phyloP scores from a whole-genome alignment of 1,140 invertebrate genomes.

The Aphelinus certus region DNA sequence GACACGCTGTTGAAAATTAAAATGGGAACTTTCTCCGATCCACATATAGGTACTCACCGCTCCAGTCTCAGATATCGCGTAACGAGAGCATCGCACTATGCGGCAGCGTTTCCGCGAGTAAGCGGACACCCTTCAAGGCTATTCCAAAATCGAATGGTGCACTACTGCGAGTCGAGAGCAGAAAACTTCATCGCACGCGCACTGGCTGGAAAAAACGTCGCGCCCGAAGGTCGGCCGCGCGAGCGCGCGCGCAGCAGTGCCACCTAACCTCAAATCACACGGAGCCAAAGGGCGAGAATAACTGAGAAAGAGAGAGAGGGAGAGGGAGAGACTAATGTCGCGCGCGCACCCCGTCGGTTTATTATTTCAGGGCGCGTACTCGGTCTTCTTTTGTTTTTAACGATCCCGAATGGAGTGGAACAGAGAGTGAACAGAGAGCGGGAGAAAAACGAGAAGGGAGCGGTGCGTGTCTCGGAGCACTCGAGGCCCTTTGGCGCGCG shows the following conservation, averaged over 20 bases:
- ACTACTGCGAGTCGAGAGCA: neutral
- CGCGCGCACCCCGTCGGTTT: neutral
- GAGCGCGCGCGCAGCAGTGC: too few species aligned
- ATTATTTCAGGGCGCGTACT: neutral
- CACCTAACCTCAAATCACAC: constrained; percentile 27
- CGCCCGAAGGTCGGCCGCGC: neutral
- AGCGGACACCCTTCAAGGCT: neutral
- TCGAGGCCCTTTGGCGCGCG: constrained; percentile 20
- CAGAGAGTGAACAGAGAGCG: neutral
- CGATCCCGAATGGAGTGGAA: neutral
- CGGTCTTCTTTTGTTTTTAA: constrained; percentile 11
- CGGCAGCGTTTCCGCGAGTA: neutral
- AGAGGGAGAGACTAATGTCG: neutral
- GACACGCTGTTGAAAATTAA: neutral
- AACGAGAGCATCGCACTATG: neutral
- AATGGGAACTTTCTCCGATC: neutral
- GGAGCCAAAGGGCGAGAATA: neutral
- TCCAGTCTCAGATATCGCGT: neutral
- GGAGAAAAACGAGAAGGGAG: neutral
- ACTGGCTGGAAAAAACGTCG: neutral
- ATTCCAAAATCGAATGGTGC: neutral
- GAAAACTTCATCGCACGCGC: neutral
- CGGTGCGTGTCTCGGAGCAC: neutral
- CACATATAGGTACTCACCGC: neutral
- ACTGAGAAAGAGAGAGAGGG: too few species aligned